Base-by-base conservation (phyloP, 2,113 vertebrate species). In the Erinaceus europaeus region DNA sequence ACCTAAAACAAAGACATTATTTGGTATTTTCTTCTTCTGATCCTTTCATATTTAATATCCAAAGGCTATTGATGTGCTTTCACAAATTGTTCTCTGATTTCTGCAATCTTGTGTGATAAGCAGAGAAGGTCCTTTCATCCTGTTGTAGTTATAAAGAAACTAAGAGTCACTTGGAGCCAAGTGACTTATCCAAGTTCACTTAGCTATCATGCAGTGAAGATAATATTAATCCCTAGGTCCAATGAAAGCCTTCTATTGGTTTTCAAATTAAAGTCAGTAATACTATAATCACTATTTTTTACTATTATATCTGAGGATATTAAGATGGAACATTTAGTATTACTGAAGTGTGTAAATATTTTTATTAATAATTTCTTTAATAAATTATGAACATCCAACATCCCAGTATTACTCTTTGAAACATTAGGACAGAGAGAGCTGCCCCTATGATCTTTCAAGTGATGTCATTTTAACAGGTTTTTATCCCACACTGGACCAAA, bases 351-450 rank as follows among this genome's bases (percentile, higher is more conserved):
- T 87, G 73, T 68, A 80, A 64, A 80, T 68, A 57, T 77, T 78
- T 90, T 73, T 38, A 86, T 84, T 76, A 69, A 57, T 89, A 52
- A 79, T 75, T 71, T 10, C 59, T 90, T 79, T 67, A 46, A n/a
- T 32, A 72, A 59, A 77, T 84, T 83, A 13, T 53, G 4, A 82
- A 32, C 9, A 85, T 57, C 9, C 6, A 82, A 32, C 9, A 85
- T 57, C 9, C 6, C 10, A 72, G 7, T 34, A 44, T 81, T 64
- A 73, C 11, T 81, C 27, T 71, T 29, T 83, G 36, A 11, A 62
- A 23, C 20, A 55, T 1, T 25, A 55, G 21, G 15, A 88, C 8
- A 85, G 46, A 85, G 11, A 72, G 5, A 88, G 46, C 36, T 79
- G 50, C 34, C 46, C 25, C 25, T 3, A 18, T 74, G 86, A 90